These are phyloP conservation scores for Rousettus leschenaultii DNA, from an alignment of 2,113 vertebrate species.

Conservation along the genomic window DNA sequence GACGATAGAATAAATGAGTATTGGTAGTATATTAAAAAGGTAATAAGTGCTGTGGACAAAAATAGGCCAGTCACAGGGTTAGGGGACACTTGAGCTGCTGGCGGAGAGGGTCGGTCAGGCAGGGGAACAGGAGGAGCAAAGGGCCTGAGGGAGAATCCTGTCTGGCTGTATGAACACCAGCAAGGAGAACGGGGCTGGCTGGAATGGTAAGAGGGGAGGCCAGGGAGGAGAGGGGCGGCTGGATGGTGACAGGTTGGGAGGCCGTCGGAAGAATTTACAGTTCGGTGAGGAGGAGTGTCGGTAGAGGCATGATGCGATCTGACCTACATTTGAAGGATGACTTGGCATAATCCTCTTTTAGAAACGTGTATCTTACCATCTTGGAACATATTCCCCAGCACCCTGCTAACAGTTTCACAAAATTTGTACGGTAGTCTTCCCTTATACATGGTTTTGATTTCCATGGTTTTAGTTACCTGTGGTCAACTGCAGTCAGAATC, in stretches of 20 bases:
- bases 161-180: neutral
- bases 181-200: neutral
- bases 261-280: neutral
- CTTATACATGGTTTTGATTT: neutral
- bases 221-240: neutral
- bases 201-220: neutral
- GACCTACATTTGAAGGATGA: conserved; percentile 48
- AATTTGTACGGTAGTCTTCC: neutral
- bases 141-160: neutral
- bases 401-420: neutral
- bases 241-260: neutral
- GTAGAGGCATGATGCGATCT: neutral
- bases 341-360: conserved; percentile 4
- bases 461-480: neutral
- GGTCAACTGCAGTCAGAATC: neutral
- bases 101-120: neutral
- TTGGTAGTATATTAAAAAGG: neutral
- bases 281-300: neutral
- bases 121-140: neutral
- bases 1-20: neutral
- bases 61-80: neutral
- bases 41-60: neutral
- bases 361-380: conserved; percentile 43
- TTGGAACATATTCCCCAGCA: neutral
- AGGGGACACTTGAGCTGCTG: neutral